phyloP scores from a whole-genome alignment of 2,113 vertebrate genomes.

The Chaetodon trifascialis region DNA sequence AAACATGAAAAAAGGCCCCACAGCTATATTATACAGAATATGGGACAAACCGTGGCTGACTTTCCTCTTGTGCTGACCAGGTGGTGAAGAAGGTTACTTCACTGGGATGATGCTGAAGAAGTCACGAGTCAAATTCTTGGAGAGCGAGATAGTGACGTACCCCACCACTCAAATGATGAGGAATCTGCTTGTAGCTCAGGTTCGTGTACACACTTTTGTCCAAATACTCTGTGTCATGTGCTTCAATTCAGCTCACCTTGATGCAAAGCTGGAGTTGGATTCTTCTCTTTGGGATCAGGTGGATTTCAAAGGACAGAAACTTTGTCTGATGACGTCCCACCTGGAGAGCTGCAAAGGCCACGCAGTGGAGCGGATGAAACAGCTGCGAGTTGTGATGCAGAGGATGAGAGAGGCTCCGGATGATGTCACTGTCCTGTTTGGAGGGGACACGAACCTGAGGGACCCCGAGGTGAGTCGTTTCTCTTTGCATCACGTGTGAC shows the following conservation, averaged over 20 bases:
- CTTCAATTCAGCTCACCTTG: background rate
- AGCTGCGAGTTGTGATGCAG: conserved; percentile 86
- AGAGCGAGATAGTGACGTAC: conserved; percentile 88
- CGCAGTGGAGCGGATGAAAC: conserved; percentile 87
- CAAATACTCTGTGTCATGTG: background rate
- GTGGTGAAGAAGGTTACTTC: conserved; percentile 91
- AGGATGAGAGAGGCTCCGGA: conserved; percentile 85
- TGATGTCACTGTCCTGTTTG: conserved; percentile 91
- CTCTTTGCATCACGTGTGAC: background rate
- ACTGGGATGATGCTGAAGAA: conserved; percentile 94
- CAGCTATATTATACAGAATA: background rate
- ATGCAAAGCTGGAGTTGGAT: fast-evolving
- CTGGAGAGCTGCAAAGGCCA: conserved; percentile 94
- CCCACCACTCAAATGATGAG: conserved; percentile 94
- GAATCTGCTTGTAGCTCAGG: conserved; percentile 92
- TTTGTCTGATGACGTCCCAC: conserved; percentile 96
- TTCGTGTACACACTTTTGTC: conserved; percentile 66
- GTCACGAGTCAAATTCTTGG: conserved; percentile 88
- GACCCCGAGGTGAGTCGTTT: conserved; percentile 88
- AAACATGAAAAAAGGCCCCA: background rate
- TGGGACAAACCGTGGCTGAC: too few species aligned
- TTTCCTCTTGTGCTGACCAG: conserved; percentile 74
- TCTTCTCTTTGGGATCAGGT: conserved; percentile 79
- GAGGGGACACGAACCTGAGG: conserved; percentile 96
- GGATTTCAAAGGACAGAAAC: conserved; percentile 84